These are phyloP conservation scores for Drosophila tani DNA, from an alignment of 1,140 invertebrate species.

Conservation along the genomic window DNA sequence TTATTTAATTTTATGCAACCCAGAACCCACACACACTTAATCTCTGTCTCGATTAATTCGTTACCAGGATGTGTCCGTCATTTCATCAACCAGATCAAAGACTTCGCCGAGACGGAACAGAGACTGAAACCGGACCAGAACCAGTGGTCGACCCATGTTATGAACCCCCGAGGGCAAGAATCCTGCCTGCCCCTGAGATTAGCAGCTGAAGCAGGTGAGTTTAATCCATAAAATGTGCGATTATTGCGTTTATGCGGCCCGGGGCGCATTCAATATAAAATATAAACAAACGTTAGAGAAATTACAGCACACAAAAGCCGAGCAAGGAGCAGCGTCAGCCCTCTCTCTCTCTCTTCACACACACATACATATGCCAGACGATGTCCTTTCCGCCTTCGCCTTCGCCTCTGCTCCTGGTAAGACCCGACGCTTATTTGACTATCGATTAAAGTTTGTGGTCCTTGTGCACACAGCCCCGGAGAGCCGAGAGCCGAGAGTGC, in stretches of 20 bases:
- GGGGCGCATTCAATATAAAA: constrained; percentile 78
- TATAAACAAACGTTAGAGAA: constrained; percentile 84
- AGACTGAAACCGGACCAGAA: too few relatives aligned
- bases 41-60: not conserved
- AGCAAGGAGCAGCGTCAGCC: constrained; percentile 42
- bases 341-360: constrained; percentile 5
- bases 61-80: not conserved
- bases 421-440: constrained; percentile 69
- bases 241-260: constrained; percentile 82
- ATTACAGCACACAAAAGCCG: constrained; percentile 69
- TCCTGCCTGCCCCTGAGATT: constrained; percentile 54
- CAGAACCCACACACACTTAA: not conserved
- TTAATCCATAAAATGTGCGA: constrained; percentile 84
- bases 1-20: not conserved
- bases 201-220: constrained; percentile 75
- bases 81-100: constrained; percentile 3
- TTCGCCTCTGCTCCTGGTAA: not conserved
- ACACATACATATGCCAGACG: constrained; percentile 36
- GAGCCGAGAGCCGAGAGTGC: constrained; percentile 27
- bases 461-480: constrained; percentile 63
- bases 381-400: not conserved
- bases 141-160: constrained; percentile 8
- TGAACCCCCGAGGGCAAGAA: constrained; percentile 4
- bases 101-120: not conserved
- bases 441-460: constrained; percentile 81